These are phyloP conservation scores for Tiliacea aurago DNA, from an alignment of 2,888 invertebrate species.

Conservation along the genomic window DNA sequence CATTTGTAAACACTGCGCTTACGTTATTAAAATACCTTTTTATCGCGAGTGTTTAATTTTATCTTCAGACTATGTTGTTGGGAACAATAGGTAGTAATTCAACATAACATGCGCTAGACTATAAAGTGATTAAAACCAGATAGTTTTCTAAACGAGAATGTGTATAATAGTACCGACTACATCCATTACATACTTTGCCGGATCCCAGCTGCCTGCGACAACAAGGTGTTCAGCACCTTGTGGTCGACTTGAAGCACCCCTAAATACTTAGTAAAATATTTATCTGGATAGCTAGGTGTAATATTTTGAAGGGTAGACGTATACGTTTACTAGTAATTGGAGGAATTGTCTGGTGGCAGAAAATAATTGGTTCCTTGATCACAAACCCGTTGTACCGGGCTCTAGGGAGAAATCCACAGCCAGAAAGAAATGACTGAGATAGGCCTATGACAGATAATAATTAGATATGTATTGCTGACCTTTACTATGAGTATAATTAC, in stretches of 20 bases:
- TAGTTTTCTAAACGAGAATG: not conserved
- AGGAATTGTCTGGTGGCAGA: not conserved
- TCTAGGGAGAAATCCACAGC: not conserved
- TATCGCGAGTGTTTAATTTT: slow-evolving; percentile 4
- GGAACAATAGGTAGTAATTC: slow-evolving; percentile 16
- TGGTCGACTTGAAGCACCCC: not conserved
- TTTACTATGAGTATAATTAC: no score
- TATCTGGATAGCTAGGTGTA: no score
- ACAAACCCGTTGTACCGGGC: not conserved
- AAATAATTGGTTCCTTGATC: not conserved
- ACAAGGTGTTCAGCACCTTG: no score
- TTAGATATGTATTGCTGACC: no score
- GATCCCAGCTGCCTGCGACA: not conserved
- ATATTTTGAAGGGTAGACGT: no score
- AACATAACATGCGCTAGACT: not conserved
- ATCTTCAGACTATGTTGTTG: slow-evolving; percentile 1
- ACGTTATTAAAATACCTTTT: not conserved
- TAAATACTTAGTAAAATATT: not conserved
- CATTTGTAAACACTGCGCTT: not conserved
- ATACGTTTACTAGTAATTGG: not conserved
- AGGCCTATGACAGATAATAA: no score
- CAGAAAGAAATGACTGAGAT: not conserved
- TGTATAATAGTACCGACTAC: not conserved
- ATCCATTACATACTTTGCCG: not conserved
- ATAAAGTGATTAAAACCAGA: not conserved